Base-by-base conservation (phyloP, 2,113 vertebrate species). In the Amphilophus citrinellus region DNA sequence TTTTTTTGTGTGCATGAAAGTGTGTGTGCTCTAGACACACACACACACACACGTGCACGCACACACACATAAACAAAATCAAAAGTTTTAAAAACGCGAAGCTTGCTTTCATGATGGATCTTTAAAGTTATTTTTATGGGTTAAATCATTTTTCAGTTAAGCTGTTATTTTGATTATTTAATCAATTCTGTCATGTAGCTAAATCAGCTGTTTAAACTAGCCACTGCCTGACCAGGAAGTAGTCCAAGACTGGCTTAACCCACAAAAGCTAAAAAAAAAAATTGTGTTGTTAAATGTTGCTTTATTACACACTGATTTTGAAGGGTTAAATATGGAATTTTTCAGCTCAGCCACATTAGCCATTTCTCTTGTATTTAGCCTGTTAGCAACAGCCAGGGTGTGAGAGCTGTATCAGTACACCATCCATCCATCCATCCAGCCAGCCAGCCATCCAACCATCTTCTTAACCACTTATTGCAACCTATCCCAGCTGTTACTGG, bases 171-270 rank as follows among this genome's bases (percentile, higher is more conserved):
- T 27, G 42, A 68, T 50, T 4, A 30, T 68, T 71, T 71, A 11
- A n/a, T 10, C 2, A 3, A 58, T 24, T 58, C 2, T 68, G 63
- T 17, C 0, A 0, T 7, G 15, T 30, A 50, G 42, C 22, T 50
- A 50, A 47, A 71, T 10, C 42, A 71, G 24, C 65, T 20, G 22
- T 42, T 50, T 0, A 71, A 10, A 50, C 0, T 71, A 2, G 32
- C 32, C 32, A 32, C 32, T 27, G 24, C 6, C 47, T 18, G 8
- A 5, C 10, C 18, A 71, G 15, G 24, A 71, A 18, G 22, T 50
- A 71, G 15, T 30, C 15, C 15, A 0, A 14, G 14, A 47, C 0
- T 30, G 27, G 27, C 27, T 30, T 30, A 30, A 30, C 7, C 3
- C 6, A 20, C 18, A 8, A 56, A 56, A n/a, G 27, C 9, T 24